Evolutionary conservation across 2,113 vertebrate species (phyloP), one percentile per base, ranked within the genome.

Genomic region (Panurus biarmicus): DNA sequence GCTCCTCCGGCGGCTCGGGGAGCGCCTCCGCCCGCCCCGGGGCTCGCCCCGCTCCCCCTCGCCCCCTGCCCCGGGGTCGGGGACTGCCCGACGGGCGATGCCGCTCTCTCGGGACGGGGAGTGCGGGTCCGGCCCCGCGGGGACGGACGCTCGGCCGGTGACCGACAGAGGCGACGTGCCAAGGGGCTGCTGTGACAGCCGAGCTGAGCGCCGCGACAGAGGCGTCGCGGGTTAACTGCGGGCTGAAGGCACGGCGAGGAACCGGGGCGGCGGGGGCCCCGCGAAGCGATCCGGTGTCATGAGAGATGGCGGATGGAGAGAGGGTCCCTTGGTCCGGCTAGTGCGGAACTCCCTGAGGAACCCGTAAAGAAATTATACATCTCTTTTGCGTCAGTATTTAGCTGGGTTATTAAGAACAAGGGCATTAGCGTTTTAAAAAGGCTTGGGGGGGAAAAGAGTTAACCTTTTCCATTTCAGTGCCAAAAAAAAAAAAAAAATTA

Each of bases 211-310:
- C 2, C 11, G 66, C 7, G 57, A 5, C 29, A 5, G 38, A 14
- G 69, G 38, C 5, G 10, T 2, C 48, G 0, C 44, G 26, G 61
- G 48, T 11, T 15, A 1, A 7, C 8, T 0, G 62, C 1, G 13
- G 26, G 12, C 23, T 12, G 4, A 1, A 0, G 61, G 85, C 50
- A 1, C 67, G 3, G 66, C 11, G 1, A 13, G 56, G 2, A 10
- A 5, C 1, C 23, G 64, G 2, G 44, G 38, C 3, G 64, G 62
- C 9, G 1, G 4, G 54, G 5, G 50, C 2, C 73, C 12, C 7
- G 13, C 8, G 53, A 1, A 65, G 36, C 3, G 12, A 21, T 2
- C 8, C 14, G 8, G 3, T 9, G 8, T 3, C 35, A 1, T 5
- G 44, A 2, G 7, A 45, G 24, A 14, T 2, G 50, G 12, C 4